Base-by-base conservation (phyloP, 2,888 invertebrate species). In the Melanostoma scalare region DNA sequence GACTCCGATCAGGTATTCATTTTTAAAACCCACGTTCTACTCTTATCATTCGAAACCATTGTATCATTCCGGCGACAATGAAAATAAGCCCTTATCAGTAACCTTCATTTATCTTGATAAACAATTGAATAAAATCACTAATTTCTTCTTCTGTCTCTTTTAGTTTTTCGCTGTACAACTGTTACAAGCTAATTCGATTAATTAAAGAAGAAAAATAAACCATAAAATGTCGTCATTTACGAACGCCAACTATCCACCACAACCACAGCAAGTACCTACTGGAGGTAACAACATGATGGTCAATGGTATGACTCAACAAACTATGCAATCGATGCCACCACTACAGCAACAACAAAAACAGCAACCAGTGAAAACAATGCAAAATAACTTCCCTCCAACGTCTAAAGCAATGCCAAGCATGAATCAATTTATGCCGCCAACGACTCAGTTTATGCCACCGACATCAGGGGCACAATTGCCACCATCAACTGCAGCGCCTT, bases 381-480 rank as follows among this genome's bases (percentile, higher is more conserved):
- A 78, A 71, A 86, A 85, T 46, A 87, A 85, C 68, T 55, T 88
- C 72, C 88, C 88, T 53, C 86, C 88, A 46, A 63, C 78, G 36
- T 71, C 86, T 0, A 86, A 69, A 53, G 74, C 48, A 61, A 65
- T 74, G 61, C 40, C 72, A 81, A 75, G 30, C 38, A 86, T 88
- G 61, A 88, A 86, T 42, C 87, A 87, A 73, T 88, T 86, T 60
- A 87, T 88, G 87, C 88, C 88, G 63, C 68, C 87, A 67, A 44
- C 78, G 20, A 46, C 75, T 6, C 56, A 80, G 30, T 74, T 58
- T 8, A 38, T 44, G 60, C 52, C 65, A 55, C 52, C 77, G 50
- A 3, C 72, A 68, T 6, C 38, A 56, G 35, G 77, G 52, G 33
- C 63, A 9, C 40, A 73, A 52, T 42, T 46, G 40, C 56, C 75